A percentile compares a stretch with the other conserved stretches of the same genome.
These are phyloP conservation scores for Napeogenes inachia DNA, from an alignment of 2,888 invertebrate species.

Conservation along the genomic window DNA sequence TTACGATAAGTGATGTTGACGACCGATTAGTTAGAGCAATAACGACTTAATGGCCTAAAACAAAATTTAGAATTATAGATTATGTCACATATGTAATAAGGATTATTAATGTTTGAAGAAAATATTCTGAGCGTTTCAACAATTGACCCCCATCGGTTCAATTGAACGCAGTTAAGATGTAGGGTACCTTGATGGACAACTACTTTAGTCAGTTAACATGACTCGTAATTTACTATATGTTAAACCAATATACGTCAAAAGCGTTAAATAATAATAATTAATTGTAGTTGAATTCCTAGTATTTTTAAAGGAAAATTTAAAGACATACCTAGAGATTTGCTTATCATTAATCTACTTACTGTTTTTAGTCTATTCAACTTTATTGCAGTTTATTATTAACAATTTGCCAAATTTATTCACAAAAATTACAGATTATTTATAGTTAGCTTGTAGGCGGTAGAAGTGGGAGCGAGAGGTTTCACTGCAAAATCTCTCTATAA, in stretches of 20 bases:
- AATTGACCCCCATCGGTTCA: constrained; percentile 58
- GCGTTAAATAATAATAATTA: constrained; percentile 8
- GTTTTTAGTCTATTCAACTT: constrained; percentile 7
- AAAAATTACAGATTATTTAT: too few species aligned
- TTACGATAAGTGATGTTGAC: constrained; percentile 15
- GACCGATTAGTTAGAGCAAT: constrained; percentile 8
- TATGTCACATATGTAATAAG: constrained; percentile 17
- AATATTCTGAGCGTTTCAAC: constrained; percentile 35
- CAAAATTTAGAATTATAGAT: constrained; percentile 6
- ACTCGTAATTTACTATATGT: constrained; percentile 38
- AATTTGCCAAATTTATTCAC: neutral
- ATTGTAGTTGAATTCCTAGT: neutral
- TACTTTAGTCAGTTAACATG: constrained; percentile 41
- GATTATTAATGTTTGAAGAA: constrained; percentile 6
- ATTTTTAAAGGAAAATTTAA: constrained; percentile 9
- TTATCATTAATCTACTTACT: constrained; percentile 22
- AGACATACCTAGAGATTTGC: constrained; percentile 17
- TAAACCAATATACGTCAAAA: constrained; percentile 17
- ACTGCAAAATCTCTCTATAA: too few species aligned
- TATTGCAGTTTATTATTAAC: neutral
- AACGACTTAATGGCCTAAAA: constrained; percentile 10
- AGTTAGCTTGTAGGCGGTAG: too few species aligned
- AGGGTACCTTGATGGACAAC: constrained; percentile 49
- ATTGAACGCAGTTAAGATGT: constrained; percentile 52
- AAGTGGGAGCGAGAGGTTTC: too few species aligned